Evolutionary conservation across 1,140 invertebrate genomes (phyloP), one percentile per base, ranked within the genome.

Genomic region (Watersipora subatra): DNA sequence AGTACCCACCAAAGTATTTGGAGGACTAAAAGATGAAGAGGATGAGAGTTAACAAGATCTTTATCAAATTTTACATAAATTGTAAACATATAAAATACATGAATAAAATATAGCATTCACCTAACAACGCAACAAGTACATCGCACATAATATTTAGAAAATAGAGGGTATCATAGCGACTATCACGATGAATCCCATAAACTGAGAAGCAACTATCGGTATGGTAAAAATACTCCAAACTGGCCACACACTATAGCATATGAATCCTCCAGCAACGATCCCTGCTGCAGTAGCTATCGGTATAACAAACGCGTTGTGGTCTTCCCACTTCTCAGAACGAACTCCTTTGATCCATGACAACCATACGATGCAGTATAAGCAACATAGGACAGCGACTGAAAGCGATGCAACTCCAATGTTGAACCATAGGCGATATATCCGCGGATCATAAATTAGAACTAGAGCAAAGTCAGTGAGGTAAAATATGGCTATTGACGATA

Each of bases 1-100:
- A 26, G 34, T 59, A 24, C 17, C 46, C 29, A 34, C 29, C 20
- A 79, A 80, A 66, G 73, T 76, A 65, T 83, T 85, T 62, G 68
- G 34, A 7, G 34, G 34, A n/a, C 34, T 46, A n/a, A 46, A 46
- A n/a, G 61, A 58, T 26, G 25, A 55, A 58, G 67, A 65, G 46
- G 56, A 66, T 46, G 34, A 46, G 7, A n/a, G n/a, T 46, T 7
- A 46, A n/a, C n/a, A n/a, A n/a, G n/a, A n/a, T n/a, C n/a, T n/a
- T n/a, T n/a, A n/a, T n/a, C n/a, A n/a, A n/a, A n/a, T n/a, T n/a
- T n/a, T n/a, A n/a, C n/a, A n/a, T n/a, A n/a, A n/a, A n/a, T n/a
- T n/a, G n/a, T n/a, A n/a, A n/a, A n/a, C n/a, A n/a, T n/a, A n/a
- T n/a, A n/a, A n/a, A n/a, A n/a, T n/a, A n/a, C n/a, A n/a, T n/a